Percentiles rank a stretch among this genome's conserved stretches.
Conservation (phyloP, 2,888 invertebrate genomes). For the Drosophila colorata region DNA sequence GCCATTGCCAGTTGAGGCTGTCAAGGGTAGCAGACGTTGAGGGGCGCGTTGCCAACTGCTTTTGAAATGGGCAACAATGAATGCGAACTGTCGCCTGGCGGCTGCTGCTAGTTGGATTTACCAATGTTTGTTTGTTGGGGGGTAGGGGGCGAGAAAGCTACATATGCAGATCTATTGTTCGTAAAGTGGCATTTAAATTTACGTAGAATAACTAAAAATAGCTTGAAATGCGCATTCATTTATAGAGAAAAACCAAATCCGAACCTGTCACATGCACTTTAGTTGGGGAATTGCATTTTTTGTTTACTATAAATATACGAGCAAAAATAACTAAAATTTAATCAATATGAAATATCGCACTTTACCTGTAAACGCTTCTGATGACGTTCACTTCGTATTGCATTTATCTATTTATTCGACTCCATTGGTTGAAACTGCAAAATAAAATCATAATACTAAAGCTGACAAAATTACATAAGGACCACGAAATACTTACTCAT, state of each 20-base stretch:
- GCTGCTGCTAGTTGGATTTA: conserved; percentile 33
- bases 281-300: not conserved
- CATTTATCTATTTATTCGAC: too few species aligned
- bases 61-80: conserved; percentile 53
- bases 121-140: conserved; percentile 5
- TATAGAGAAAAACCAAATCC: not conserved
- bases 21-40: conserved; percentile 31
- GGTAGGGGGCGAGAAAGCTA: conserved; percentile 11
- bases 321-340: too few species aligned
- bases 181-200: not conserved
- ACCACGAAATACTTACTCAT: not conserved
- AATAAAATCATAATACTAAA: conserved; percentile 8
- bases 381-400: not conserved
- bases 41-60: conserved; percentile 27
- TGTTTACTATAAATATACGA: too few species aligned
- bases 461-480: conserved; percentile 1
- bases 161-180: conserved; percentile 9
- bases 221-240: not conserved
- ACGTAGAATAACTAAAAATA: conserved; percentile 3
- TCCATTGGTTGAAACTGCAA: not conserved
- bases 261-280: not conserved
- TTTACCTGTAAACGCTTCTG: not conserved
- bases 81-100: conserved; percentile 11
- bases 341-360: not conserved
- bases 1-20: conserved; percentile 34